Percentiles rank a stretch among this genome's conserved stretches.
Evolutionary conservation across 2,888 invertebrate genomes (phyloP).

Genomic region (Rotaria socialis): DNA sequence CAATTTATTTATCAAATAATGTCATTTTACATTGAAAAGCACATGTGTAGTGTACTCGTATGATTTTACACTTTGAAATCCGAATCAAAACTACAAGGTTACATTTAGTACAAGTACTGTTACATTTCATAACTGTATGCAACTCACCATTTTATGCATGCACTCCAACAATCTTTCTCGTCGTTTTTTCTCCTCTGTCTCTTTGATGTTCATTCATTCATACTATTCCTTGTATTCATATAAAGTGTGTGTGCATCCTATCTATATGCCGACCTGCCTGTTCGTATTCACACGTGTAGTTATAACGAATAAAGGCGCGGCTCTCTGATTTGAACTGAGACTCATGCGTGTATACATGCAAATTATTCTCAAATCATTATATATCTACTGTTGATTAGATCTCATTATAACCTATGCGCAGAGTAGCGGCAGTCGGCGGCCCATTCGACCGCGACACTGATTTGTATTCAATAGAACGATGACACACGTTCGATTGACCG

Average conservation of each 20-base stretch:
- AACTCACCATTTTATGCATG: neutral
- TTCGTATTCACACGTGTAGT: neutral
- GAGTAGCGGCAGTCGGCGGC: neutral
- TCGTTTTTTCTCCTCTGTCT: neutral
- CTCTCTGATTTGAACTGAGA: neutral
- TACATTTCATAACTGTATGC: neutral
- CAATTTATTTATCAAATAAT: neutral
- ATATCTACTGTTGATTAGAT: neutral
- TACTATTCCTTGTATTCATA: neutral
- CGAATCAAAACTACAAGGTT: neutral
- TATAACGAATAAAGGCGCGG: neutral
- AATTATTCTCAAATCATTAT: slow-evolving; percentile 26
- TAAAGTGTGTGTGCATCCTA: neutral
- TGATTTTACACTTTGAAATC: neutral
- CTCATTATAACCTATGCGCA: neutral
- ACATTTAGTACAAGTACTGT: neutral
- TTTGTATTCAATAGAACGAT: slow-evolving; percentile 14
- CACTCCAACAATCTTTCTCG: neutral
- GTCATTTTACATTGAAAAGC: neutral
- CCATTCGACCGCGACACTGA: neutral
- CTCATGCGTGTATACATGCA: neutral
- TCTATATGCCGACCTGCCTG: neutral
- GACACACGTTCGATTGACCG: neutral
- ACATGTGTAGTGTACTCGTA: neutral
- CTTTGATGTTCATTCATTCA: neutral